Conservation (phyloP, 2,888 invertebrate species). For the Acanthoscelides obtectus region DNA sequence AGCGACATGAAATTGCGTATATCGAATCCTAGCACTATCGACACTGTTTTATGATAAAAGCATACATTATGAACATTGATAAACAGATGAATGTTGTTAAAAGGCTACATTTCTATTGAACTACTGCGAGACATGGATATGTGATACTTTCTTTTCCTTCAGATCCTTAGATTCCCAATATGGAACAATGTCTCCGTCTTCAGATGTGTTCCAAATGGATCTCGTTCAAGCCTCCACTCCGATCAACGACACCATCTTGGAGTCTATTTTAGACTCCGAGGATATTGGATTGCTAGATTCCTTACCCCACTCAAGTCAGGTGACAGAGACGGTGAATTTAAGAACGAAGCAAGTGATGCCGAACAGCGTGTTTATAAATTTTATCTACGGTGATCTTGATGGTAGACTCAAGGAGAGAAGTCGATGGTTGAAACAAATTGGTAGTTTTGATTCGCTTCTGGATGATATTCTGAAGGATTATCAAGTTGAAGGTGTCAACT, state of each 20-base stretch:
- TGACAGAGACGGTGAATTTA: slow-evolving; percentile 28
- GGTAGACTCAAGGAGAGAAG: slow-evolving; percentile 56
- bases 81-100: too few relatives aligned
- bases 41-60: too few relatives aligned
- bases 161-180: slow-evolving; percentile 3
- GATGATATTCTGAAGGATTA: slow-evolving; percentile 69
- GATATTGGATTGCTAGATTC: slow-evolving; percentile 59
- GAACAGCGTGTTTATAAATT: slow-evolving; percentile 58
- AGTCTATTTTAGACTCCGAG: slow-evolving; percentile 59
- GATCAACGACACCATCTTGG: slow-evolving; percentile 54
- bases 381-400: slow-evolving; percentile 58
- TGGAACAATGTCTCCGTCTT: slow-evolving; percentile 5
- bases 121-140: too few relatives aligned
- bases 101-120: too few relatives aligned
- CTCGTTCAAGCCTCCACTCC: slow-evolving; percentile 26
- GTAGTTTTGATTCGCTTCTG: slow-evolving; percentile 62
- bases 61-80: too few relatives aligned
- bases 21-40: too few relatives aligned
- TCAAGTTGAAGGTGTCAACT: slow-evolving; percentile 55
- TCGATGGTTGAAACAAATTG: slow-evolving; percentile 66
- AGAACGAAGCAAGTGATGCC: slow-evolving; percentile 47
- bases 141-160: neutral
- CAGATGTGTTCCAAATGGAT: neutral
- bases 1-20: too few relatives aligned
- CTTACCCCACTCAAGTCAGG: slow-evolving; percentile 53